A percentile compares a stretch with the other conserved stretches of the same genome.
Conservation (phyloP, 2,113 vertebrate genomes). For the Scytalopus superciliaris region DNA sequence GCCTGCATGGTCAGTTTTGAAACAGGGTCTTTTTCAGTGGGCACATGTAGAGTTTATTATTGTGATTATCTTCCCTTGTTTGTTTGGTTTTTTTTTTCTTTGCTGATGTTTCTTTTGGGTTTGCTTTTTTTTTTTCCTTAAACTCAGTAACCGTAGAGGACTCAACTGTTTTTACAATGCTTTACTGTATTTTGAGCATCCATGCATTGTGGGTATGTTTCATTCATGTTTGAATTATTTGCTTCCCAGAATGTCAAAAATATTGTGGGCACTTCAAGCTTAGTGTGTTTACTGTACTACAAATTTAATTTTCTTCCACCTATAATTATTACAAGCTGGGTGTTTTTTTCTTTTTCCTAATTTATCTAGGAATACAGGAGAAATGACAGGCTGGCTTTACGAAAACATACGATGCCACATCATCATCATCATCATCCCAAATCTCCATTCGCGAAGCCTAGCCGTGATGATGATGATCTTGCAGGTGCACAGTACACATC, state of each 20-base stretch:
- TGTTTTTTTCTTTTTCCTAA: neutral
- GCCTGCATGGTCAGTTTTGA: neutral
- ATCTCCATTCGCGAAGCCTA: no score
- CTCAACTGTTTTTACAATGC: neutral
- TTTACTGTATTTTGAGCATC: neutral
- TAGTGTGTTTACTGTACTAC: neutral
- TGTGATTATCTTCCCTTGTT: neutral
- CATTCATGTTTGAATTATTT: slow-evolving; percentile 1
- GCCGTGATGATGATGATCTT: no score
- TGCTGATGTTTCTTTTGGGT: neutral
- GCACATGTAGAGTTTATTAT: neutral
- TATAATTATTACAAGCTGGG: neutral
- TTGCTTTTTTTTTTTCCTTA: neutral
- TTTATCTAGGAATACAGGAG: neutral
- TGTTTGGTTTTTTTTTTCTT: neutral
- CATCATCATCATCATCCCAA: no score
- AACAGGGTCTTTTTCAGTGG: neutral
- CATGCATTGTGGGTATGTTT: neutral
- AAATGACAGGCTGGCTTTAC: neutral
- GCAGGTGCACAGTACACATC: neutral
- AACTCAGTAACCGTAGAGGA: neutral
- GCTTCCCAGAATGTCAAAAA: neutral
- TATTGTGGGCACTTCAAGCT: neutral
- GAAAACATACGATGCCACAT: neutral
- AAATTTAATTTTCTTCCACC: neutral